phyloP scores from a whole-genome alignment of 2,888 invertebrate species.

The Therioaphis trifolii region DNA sequence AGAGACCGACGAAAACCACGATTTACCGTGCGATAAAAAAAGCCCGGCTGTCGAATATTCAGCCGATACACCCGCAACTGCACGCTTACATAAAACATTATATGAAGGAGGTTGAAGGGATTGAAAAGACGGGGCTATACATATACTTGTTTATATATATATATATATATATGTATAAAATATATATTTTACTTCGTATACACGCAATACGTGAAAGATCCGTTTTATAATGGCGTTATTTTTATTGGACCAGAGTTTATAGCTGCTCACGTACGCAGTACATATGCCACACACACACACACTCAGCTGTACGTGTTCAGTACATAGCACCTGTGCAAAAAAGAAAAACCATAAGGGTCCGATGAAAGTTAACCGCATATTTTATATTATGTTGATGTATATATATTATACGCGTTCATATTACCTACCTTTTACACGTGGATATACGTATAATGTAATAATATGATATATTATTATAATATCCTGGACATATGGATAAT shows the following conservation, averaged over 20 bases:
- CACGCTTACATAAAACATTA: conserved; percentile 29
- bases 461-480: neutral
- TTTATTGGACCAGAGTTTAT: conserved; percentile 43
- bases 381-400: no score
- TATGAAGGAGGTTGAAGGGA: conserved; percentile 29
- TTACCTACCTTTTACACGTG: neutral
- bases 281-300: no score
- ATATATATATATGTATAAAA: conserved; percentile 11
- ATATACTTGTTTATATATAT: neutral
- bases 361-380: neutral
- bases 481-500: no score
- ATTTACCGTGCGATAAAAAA: conserved; percentile 28
- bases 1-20: neutral
- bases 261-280: neutral
- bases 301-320: neutral
- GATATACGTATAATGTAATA: no score
- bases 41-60: conserved; percentile 21
- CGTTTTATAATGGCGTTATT: conserved; percentile 42
- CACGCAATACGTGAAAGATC: conserved; percentile 37
- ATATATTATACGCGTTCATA: neutral
- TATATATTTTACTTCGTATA: neutral
- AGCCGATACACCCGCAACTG: neutral
- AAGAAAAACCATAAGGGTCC: neutral
- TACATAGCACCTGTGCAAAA: neutral
- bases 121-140: neutral